phyloP scores from a whole-genome alignment of 2,797 vertebrate genomes.

The Clarias platycephalus region DNA sequence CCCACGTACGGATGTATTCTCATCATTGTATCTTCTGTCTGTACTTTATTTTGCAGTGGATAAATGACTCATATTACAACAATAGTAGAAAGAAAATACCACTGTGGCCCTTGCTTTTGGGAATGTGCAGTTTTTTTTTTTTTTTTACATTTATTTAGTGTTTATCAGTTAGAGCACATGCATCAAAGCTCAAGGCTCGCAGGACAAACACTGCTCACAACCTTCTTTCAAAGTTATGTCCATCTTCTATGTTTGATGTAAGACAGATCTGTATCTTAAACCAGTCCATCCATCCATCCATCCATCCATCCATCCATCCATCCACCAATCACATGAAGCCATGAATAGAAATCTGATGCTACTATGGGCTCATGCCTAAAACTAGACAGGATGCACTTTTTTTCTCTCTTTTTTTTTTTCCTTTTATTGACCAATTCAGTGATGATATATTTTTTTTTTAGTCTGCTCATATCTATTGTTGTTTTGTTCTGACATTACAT shows the following conservation, averaged over 20 bases:
- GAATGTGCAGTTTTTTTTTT: not conserved
- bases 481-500: too few species aligned
- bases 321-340: too few species aligned
- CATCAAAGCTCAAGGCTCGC: not conserved
- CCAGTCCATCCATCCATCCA: too few species aligned
- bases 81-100: not conserved
- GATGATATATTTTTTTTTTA: too few species aligned
- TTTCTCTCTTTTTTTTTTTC: too few species aligned
- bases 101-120: not conserved
- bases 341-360: too few species aligned
- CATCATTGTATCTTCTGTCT: not conserved
- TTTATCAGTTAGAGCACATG: not conserved
- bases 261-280: not conserved
- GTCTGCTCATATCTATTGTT: too few species aligned
- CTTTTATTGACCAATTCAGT: too few species aligned
- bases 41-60: not conserved
- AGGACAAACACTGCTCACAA: not conserved
- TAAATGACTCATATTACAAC: not conserved
- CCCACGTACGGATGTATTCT: conserved; percentile 43
- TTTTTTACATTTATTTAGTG: not conserved
- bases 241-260: not conserved
- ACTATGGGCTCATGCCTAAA: too few species aligned
- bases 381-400: too few species aligned
- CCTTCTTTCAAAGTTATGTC: not conserved
- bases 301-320: too few species aligned